phyloP scores from a whole-genome alignment of 1,140 invertebrate species.

The Alviniconcha marisindica region DNA sequence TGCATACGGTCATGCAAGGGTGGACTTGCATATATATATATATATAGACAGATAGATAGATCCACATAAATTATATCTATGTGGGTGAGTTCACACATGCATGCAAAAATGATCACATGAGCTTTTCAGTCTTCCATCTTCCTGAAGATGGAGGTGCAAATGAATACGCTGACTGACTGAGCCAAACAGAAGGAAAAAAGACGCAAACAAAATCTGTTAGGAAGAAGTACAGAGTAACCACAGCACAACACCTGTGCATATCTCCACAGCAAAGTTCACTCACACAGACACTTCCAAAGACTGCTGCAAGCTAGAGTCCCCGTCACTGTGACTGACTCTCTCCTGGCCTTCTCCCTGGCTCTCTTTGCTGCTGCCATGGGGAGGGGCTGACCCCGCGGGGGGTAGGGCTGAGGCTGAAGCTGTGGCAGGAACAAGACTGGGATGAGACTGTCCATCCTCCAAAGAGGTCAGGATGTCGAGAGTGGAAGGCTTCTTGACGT shows the following conservation, averaged over 20 bases:
- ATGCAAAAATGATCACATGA: background rate
- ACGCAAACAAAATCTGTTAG: too few species aligned
- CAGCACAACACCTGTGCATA: too few species aligned
- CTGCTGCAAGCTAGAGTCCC: slow-evolving; percentile 22
- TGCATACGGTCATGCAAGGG: too few species aligned
- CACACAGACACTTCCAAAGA: slow-evolving; percentile 34
- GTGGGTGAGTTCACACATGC: too few species aligned
- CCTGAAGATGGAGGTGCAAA: too few species aligned
- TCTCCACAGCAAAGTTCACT: background rate
- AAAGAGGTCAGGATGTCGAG: slow-evolving; percentile 50
- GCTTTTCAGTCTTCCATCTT: background rate
- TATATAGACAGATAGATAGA: too few species aligned
- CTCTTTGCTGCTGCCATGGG: too few species aligned
- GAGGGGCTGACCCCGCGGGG: background rate
- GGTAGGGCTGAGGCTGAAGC: background rate
- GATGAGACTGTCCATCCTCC: slow-evolving; percentile 13
- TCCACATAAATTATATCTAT: too few species aligned
- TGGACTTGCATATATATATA: too few species aligned
- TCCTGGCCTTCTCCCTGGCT: background rate
- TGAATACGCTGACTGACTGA: too few species aligned
- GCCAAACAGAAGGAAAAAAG: too few species aligned
- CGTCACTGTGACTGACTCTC: slow-evolving; percentile 3
- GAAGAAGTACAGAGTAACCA: too few species aligned
- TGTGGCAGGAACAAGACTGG: background rate
- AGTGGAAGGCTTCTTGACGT: slow-evolving; percentile 45